Evolutionary conservation across 2,888 invertebrate genomes (phyloP).

Genomic region (Schizotus pectinicornis): DNA sequence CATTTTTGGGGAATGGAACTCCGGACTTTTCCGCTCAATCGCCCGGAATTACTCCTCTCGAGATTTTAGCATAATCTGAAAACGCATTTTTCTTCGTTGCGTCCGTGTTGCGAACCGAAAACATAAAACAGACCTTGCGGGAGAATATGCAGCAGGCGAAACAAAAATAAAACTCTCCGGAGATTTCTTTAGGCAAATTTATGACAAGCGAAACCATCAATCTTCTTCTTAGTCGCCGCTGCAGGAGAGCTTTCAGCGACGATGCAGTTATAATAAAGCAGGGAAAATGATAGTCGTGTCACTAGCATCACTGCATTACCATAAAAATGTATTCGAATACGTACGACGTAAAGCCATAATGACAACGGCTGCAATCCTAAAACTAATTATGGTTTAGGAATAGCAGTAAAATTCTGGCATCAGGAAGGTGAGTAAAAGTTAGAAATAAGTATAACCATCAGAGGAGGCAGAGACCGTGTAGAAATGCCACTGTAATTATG

Average conservation of each 20-base stretch:
- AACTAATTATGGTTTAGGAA: conserved; percentile 41
- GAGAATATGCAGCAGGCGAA: conserved; percentile 12
- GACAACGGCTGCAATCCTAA: conserved; percentile 34
- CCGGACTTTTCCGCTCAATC: neutral
- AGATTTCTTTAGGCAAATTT: conserved; percentile 51
- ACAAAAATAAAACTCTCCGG: conserved; percentile 22
- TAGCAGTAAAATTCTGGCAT: conserved; percentile 26
- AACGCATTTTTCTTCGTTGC: conserved; percentile 52
- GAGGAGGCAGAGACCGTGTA: conserved; percentile 47
- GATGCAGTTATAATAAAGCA: no score
- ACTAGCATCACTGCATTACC: conserved; percentile 21
- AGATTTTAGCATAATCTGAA: conserved; percentile 49
- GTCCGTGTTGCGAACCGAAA: conserved; percentile 48
- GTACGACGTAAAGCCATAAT: neutral
- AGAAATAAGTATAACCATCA: conserved; percentile 7
- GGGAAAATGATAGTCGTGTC: conserved; percentile 18
- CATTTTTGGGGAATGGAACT: neutral
- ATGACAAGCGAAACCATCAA: conserved; percentile 48
- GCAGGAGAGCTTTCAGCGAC: no score
- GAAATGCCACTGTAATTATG: conserved; percentile 50
- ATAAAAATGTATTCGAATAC: conserved; percentile 12
- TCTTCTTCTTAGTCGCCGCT: conserved; percentile 39
- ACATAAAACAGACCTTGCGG: conserved; percentile 45
- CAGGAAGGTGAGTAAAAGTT: no score
- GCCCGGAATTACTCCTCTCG: neutral